Base-by-base conservation (phyloP, 2,113 vertebrate genomes). In the Tachuris rubrigastra region DNA sequence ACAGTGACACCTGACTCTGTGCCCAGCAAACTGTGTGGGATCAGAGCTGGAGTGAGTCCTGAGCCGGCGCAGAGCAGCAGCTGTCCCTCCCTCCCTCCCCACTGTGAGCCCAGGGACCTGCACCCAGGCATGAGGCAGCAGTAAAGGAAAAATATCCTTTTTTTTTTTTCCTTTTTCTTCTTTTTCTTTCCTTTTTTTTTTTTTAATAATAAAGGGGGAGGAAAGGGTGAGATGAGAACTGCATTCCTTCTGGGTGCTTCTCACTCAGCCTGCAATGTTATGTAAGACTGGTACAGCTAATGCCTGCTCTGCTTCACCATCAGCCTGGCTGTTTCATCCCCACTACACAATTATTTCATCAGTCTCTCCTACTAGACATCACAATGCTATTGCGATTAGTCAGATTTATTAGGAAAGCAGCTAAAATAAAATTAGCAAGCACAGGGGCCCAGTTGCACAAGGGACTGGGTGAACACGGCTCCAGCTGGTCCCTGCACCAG, bases 231-330 rank as follows among this genome's bases (percentile, higher is more conserved):
- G 76, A 90, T 86, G 84, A 94, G 75, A 85, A 90, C 17, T 68
- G 35, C 87, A 63, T 62, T 94, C 76, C 73, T 95, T 92, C 95
- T 96, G 88, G 68, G 93, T 90, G 76, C 88, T 96, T 96, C 88
- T 94, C 83, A 69, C 80, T 79, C 80, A 96, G 83, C 90, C 93
- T 96, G 93, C 92, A 94, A 59, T 84, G 95, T 96, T 96, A 96
- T 82, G 73, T 96, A 97, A 96, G 90, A 60, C 85, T 96, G 83
- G 95, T 79, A 94, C 76, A 90, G 90, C 79, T 95, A 92, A 93
- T 96, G 96, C 92, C 66, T 96, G 77, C 76, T 92, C 76, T 82
- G 92, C 90, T 92, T 92, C 6, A 2, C 92, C 95, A 94, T 94
- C 89, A 87, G 77, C 90, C 84, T 1, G 41, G 49, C 92, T 93